Evolutionary conservation across 1,140 invertebrate genomes (phyloP).

Genomic region (Capitella teleta): DNA sequence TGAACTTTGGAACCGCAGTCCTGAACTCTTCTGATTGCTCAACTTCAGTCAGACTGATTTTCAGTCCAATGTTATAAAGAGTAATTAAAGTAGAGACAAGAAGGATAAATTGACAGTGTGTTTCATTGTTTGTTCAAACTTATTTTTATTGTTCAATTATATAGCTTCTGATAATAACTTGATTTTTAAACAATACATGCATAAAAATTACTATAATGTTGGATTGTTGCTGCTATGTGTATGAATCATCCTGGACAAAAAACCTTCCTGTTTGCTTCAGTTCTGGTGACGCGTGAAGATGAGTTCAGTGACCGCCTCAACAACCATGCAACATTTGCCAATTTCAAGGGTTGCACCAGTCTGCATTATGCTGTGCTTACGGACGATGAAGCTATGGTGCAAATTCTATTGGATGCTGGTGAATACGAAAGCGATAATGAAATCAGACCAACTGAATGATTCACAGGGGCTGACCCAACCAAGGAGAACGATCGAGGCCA

Average conservation of each 20-base stretch:
- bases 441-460: neutral
- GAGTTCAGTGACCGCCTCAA: slow-evolving; percentile 69
- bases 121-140: neutral
- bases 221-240: neutral
- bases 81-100: neutral
- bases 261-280: slow-evolving; percentile 35
- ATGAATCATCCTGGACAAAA: neutral
- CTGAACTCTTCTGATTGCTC: no score
- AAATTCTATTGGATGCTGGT: slow-evolving; percentile 39
- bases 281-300: slow-evolving; percentile 58
- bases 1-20: no score
- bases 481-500: slow-evolving; percentile 65
- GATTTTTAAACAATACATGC: neutral
- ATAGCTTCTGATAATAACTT: neutral
- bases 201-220: slow-evolving; percentile 1
- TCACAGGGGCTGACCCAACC: slow-evolving; percentile 44
- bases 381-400: slow-evolving; percentile 52
- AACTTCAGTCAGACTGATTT: no score
- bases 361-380: slow-evolving; percentile 78
- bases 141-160: neutral
- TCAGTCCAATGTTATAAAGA: no score
- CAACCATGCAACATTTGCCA: slow-evolving; percentile 54
- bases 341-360: slow-evolving; percentile 72
- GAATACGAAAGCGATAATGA: slow-evolving; percentile 2
- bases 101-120: neutral